Conservation (phyloP, 2,113 vertebrate genomes). For the Stegastes partitus region DNA sequence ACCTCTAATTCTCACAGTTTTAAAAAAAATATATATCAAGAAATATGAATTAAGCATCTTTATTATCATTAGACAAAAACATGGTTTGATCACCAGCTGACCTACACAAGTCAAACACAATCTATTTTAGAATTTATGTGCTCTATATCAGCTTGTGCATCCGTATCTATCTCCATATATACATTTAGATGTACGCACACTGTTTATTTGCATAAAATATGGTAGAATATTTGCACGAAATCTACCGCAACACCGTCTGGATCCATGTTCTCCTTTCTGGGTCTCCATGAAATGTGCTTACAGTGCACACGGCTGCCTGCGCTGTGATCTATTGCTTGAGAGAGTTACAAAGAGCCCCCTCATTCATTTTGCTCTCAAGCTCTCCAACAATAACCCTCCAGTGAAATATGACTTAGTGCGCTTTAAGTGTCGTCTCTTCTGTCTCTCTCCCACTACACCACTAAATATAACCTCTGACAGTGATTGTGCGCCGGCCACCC, state of each 20-base stretch:
- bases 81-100: no score
- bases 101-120: no score
- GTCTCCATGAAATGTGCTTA: conserved; percentile 77
- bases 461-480: conserved; percentile 79
- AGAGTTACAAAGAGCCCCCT: conserved; percentile 64
- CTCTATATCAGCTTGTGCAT: background rate
- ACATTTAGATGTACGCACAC: background rate
- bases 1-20: no score
- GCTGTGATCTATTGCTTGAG: conserved; percentile 76
- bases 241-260: background rate
- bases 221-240: background rate
- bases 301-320: conserved; percentile 61
- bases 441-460: conserved; percentile 57
- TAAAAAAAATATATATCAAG: no score
- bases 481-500: conserved; percentile 47
- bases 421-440: conserved; percentile 58
- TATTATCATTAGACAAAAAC: background rate
- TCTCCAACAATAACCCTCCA: conserved; percentile 61
- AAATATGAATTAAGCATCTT: background rate
- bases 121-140: background rate
- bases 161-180: no score
- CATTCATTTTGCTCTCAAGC: conserved; percentile 81
- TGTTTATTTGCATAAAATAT: background rate
- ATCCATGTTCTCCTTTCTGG: conserved; percentile 56
- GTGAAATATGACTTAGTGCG: conserved; percentile 77